Base-by-base conservation (phyloP, 2,113 vertebrate genomes). In the Microcebus murinus region DNA sequence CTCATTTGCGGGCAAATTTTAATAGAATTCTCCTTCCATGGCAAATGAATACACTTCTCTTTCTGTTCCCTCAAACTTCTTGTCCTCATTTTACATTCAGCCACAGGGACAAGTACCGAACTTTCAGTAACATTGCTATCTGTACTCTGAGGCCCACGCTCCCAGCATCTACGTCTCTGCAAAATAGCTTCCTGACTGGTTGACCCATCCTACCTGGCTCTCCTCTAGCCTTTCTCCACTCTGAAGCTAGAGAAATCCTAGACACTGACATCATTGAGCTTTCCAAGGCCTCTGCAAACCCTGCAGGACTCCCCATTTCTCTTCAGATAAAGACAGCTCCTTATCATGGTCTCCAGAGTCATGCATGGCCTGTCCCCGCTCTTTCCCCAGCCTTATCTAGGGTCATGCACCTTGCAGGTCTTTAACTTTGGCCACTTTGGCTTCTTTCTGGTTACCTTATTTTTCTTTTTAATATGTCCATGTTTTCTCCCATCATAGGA, bases 341-440 rank as follows among this genome's bases (percentile, higher is more conserved):
- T 96, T 97, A 93, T 97, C 90, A 0, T 8, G 12, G 36, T 36
- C 36, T 85, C 50, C 74, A 55, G 90, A 91, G 18, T 1, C 88
- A 67, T 15, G 34, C n/a, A 1, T n/a, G 59, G 3, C 11, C 10
- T 34, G 48, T 29, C 39, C 3, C 4, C 36, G 2, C 20, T 18
- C 71, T 42, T n/a, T 65, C 34, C 61, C 71, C 14, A 20, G 36
- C 36, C 27, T 93, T 96, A 95, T 95, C 96, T 96, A 61, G 61
- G 13, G 50, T 86, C 52, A 84, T 63, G 36, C 5, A 48, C 31
- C 0, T 57, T 61, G 42, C 34, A 86, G 76, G 55, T 48, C 81
- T 86, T 89, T 20, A 42, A 8, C 31, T 50, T 15, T 20, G 48
- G 68, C 45, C 21, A 36, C 39, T 55, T n/a, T 25, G 63, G 59